These are phyloP conservation scores for Melitaea cinxia DNA, from an alignment of 1,140 invertebrate genomes.

Conservation along the genomic window DNA sequence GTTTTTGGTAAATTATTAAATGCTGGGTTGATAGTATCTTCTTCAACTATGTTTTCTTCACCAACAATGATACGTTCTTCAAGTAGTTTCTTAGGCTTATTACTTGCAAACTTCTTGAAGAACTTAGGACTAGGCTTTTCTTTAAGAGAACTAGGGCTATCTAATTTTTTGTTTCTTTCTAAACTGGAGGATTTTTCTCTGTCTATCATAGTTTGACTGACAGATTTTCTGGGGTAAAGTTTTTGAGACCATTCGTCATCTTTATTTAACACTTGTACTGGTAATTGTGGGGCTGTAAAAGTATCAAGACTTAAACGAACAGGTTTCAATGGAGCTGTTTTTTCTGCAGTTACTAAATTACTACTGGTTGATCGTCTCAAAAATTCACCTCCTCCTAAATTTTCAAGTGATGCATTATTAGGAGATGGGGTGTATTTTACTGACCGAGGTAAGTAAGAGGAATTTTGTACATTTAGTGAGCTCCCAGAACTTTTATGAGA, in stretches of 20 bases:
- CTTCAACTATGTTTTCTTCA: slow-evolving; percentile 86
- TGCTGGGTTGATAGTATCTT: slow-evolving; percentile 73
- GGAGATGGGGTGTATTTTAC: slow-evolving; percentile 79
- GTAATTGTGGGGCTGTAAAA: slow-evolving; percentile 65
- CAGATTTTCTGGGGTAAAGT: slow-evolving; percentile 84
- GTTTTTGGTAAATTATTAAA: slow-evolving; percentile 85
- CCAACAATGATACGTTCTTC: slow-evolving; percentile 91
- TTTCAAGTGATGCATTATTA: slow-evolving; percentile 83
- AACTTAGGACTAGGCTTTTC: slow-evolving; percentile 80
- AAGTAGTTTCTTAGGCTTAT: slow-evolving; percentile 74
- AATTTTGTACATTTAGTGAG: slow-evolving; percentile 88
- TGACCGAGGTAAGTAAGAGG: slow-evolving; percentile 61
- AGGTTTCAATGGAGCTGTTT: slow-evolving; percentile 77
- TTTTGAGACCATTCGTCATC: slow-evolving; percentile 93
- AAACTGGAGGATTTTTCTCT: slow-evolving; percentile 76
- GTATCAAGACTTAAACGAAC: slow-evolving; percentile 73
- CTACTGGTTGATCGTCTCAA: slow-evolving; percentile 79
- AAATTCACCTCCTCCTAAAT: slow-evolving; percentile 82
- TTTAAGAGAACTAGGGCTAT: slow-evolving; percentile 75
- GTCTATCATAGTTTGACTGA: slow-evolving; percentile 75
- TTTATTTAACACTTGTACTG: slow-evolving; percentile 66
- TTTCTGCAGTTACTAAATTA: slow-evolving; percentile 70
- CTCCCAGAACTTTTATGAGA: slow-evolving; percentile 94
- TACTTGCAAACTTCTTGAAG: slow-evolving; percentile 78
- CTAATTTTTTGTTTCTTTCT: slow-evolving; percentile 77